Evolutionary conservation across 1,140 invertebrate genomes (phyloP).

Genomic region (Conopomorpha cramerella): DNA sequence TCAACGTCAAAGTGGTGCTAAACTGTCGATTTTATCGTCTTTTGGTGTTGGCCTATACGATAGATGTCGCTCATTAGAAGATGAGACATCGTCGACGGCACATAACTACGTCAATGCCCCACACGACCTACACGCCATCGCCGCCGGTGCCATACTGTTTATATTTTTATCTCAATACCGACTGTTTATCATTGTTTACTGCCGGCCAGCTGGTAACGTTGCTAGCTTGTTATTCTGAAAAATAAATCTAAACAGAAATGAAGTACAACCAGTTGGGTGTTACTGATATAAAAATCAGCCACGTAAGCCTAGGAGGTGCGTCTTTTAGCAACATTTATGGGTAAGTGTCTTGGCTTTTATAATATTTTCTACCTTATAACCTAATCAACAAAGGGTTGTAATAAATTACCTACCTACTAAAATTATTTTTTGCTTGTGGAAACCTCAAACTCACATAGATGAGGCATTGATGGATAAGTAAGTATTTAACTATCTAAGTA

Average conservation of each 20-base stretch:
- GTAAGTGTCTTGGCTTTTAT: conserved; percentile 27
- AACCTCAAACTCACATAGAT: not conserved
- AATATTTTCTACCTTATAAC: not conserved
- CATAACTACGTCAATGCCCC: no score
- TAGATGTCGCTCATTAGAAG: no score
- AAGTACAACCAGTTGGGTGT: conserved; percentile 59
- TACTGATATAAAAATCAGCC: conserved; percentile 63
- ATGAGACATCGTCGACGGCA: no score
- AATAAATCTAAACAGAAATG: conserved; percentile 14
- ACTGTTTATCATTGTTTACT: no score
- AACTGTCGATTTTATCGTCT: no score
- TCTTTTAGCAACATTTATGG: conserved; percentile 62
- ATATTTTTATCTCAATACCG: no score
- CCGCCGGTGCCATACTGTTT: no score
- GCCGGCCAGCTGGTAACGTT: no score
- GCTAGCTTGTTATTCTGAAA: no score
- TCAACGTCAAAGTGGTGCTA: no score
- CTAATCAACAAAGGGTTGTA: not conserved
- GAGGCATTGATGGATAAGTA: not conserved
- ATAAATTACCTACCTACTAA: not conserved
- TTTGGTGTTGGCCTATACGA: no score
- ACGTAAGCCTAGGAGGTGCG: conserved; percentile 61
- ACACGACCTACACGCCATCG: no score
- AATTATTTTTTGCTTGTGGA: not conserved
- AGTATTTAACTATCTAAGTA: not conserved